Conservation (phyloP, 1,140 invertebrate genomes). For the Zaprionus kolodkinae region DNA sequence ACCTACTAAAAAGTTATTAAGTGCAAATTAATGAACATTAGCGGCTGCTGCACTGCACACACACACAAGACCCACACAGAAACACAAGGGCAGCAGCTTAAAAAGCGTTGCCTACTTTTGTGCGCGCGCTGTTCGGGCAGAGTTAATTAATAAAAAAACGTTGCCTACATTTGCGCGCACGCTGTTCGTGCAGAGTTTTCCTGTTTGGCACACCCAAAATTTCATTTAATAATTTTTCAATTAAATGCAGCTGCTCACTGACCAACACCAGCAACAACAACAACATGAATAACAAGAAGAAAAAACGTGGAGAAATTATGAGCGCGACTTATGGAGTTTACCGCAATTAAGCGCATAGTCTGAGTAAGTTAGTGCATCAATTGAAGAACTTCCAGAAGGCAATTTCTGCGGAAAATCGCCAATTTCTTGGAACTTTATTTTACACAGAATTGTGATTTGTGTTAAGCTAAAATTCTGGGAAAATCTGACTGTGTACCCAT, state of each 20-base stretch:
- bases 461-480: background rate
- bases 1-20: slow-evolving; percentile 79
- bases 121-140: slow-evolving; percentile 21
- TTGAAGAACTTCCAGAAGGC: slow-evolving; percentile 1
- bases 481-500: background rate
- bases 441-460: background rate
- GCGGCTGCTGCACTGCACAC: slow-evolving; percentile 47
- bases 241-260: slow-evolving; percentile 72
- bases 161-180: slow-evolving; percentile 30
- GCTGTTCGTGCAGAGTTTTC: background rate
- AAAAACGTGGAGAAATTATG: slow-evolving; percentile 30
- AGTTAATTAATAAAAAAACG: slow-evolving; percentile 4
- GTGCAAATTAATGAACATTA: slow-evolving; percentile 82
- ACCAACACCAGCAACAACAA: slow-evolving; percentile 29
- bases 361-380: slow-evolving; percentile 24
- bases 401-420: background rate
- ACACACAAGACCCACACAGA: slow-evolving; percentile 9
- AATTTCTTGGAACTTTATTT: background rate
- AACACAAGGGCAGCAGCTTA: background rate
- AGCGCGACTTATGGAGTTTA: slow-evolving; percentile 37
- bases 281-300: background rate
- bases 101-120: slow-evolving; percentile 59
- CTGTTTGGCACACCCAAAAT: slow-evolving; percentile 49
- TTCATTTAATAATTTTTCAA: slow-evolving; percentile 82
- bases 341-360: slow-evolving; percentile 48